These are phyloP conservation scores for Marisa cornuarietis DNA, from an alignment of 1,140 invertebrate genomes.

Conservation along the genomic window DNA sequence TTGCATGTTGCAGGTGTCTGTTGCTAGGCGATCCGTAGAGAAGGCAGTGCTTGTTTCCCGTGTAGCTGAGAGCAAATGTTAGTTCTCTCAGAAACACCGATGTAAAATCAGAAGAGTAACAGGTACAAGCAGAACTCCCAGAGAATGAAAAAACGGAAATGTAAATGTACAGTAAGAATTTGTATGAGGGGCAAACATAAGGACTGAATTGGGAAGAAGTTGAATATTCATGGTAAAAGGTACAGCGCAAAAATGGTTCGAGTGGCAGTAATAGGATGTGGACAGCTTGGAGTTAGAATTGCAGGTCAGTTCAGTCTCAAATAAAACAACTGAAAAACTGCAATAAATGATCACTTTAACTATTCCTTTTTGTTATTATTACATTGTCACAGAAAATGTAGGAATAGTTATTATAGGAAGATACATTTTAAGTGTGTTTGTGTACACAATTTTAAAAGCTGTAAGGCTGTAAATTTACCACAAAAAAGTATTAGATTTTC, in stretches of 20 bases:
- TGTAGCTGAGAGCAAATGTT: no score
- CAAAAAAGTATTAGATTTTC: neutral
- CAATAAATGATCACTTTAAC: no score
- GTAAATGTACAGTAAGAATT: no score
- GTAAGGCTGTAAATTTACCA: constrained; percentile 6
- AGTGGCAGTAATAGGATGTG: constrained; percentile 67
- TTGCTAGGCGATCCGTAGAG: no score
- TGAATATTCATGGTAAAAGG: neutral
- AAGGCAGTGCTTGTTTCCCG: no score
- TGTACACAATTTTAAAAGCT: neutral
- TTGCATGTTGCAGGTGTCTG: no score
- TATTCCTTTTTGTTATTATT: no score
- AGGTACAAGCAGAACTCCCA: no score
- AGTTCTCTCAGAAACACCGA: no score
- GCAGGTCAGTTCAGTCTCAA: constrained; percentile 57
- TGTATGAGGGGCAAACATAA: no score
- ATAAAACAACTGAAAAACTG: neutral
- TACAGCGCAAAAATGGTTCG: constrained; percentile 61
- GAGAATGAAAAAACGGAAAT: no score
- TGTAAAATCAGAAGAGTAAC: no score
- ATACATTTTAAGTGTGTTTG: neutral
- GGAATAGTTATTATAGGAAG: neutral
- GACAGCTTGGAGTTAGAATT: constrained; percentile 67
- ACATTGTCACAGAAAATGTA: neutral
- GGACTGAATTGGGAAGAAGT: neutral